These are phyloP conservation scores for Tetramorium bicarinatum DNA, from an alignment of 2,888 invertebrate genomes.

Conservation along the genomic window DNA sequence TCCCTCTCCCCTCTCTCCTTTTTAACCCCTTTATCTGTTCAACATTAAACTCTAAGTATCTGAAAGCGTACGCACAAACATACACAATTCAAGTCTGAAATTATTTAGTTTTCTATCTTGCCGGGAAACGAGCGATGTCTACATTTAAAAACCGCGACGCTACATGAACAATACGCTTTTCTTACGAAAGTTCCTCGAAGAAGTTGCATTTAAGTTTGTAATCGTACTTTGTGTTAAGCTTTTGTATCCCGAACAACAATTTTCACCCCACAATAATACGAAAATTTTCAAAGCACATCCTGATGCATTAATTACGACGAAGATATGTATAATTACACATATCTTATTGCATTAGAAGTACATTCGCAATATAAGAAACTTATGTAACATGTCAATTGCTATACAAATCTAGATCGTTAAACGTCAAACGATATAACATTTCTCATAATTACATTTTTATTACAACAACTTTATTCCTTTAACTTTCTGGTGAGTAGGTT, in stretches of 20 bases:
- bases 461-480: no score
- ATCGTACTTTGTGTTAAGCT: conserved; percentile 32
- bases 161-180: conserved; percentile 2
- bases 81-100: background rate
- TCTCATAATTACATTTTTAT: no score
- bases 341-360: conserved; percentile 7
- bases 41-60: background rate
- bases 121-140: background rate
- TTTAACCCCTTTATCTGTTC: background rate
- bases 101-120: conserved; percentile 10
- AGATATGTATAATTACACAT: background rate
- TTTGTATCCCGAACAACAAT: conserved; percentile 13
- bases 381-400: background rate
- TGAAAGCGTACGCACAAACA: background rate
- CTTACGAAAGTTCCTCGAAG: conserved; percentile 15
- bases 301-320: conserved; percentile 21
- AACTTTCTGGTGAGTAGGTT: no score
- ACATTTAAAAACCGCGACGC: conserved; percentile 31
- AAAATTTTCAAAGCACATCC: conserved; percentile 32
- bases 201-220: conserved; percentile 11
- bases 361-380: background rate
- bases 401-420: no score
- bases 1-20: no score
- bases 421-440: no score
- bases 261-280: conserved; percentile 12